Percentiles rank a stretch among this genome's conserved stretches.
Conservation (phyloP, 2,797 vertebrate species). For the Momotus momota region DNA sequence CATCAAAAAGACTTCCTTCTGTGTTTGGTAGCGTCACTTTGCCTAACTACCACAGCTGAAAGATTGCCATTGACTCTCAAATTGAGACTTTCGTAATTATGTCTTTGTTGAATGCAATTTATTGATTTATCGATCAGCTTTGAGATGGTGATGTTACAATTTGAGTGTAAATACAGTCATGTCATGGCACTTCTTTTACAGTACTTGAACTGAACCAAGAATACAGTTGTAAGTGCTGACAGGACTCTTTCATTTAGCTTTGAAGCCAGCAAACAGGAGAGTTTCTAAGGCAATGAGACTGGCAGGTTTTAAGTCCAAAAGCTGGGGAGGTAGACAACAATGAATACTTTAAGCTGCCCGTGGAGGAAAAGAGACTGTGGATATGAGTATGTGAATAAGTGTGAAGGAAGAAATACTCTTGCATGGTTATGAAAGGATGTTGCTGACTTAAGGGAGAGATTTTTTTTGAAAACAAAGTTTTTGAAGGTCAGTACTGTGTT, state of each 20-base stretch:
- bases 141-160: neutral
- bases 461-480: neutral
- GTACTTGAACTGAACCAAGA: neutral
- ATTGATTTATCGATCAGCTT: neutral
- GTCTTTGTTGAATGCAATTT: neutral
- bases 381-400: neutral
- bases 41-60: neutral
- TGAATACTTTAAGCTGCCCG: neutral
- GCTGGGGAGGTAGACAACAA: neutral
- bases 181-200: neutral
- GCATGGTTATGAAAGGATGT: neutral
- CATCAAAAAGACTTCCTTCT: neutral
- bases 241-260: neutral
- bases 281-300: neutral
- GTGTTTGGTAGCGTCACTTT: neutral
- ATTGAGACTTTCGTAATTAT: neutral
- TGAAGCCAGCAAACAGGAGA: neutral
- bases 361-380: neutral
- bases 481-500: neutral
- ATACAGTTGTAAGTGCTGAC: neutral
- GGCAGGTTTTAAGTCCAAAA: neutral
- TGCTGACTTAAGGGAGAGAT: neutral
- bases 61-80: neutral
- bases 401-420: neutral
- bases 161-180: neutral